Percentiles rank a stretch among this genome's conserved stretches.
phyloP scores from a whole-genome alignment of 2,888 invertebrate genomes.

The Drosophila pseudotalamancana region DNA sequence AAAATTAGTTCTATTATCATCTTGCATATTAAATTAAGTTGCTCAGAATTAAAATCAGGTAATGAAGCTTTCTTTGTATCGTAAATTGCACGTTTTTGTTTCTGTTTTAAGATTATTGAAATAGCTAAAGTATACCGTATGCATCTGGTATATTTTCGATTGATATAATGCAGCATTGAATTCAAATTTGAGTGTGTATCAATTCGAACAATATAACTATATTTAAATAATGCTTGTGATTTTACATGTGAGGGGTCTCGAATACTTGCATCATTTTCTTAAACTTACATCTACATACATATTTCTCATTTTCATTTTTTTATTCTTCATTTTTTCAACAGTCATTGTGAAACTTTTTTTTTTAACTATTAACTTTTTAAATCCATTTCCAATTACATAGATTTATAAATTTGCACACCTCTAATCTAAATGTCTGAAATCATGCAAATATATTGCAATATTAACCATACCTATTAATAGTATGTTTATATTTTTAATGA shows the following conservation, averaged over 20 bases:
- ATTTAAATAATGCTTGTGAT: slow-evolving; percentile 24
- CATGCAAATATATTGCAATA: slow-evolving; percentile 57
- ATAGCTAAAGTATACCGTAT: slow-evolving; percentile 40
- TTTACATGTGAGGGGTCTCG: background rate
- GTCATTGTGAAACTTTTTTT: slow-evolving; percentile 2
- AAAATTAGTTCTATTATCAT: slow-evolving; percentile 66
- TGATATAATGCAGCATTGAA: slow-evolving; percentile 25
- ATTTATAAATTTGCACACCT: slow-evolving; percentile 7
- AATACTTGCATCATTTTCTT: slow-evolving; percentile 18
- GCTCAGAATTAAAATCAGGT: slow-evolving; percentile 76
- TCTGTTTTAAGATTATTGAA: slow-evolving; percentile 23
- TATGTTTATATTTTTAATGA: slow-evolving; percentile 18
- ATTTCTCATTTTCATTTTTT: background rate
- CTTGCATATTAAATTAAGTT: slow-evolving; percentile 58
- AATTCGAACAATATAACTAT: slow-evolving; percentile 1
- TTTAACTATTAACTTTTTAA: background rate
- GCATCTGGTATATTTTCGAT: slow-evolving; percentile 14
- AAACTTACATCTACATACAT: slow-evolving; percentile 1
- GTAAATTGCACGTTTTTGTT: slow-evolving; percentile 52
- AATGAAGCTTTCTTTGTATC: slow-evolving; percentile 76
- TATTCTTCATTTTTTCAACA: background rate
- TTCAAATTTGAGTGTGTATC: slow-evolving; percentile 5
- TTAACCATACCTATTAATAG: slow-evolving; percentile 54
- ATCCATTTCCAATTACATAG: slow-evolving; percentile 7
- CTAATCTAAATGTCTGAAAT: slow-evolving; percentile 39